Evolutionary conservation across 2,888 invertebrate genomes (phyloP), one percentile per base, ranked within the genome.

Genomic region (Coelopa pilipes): DNA sequence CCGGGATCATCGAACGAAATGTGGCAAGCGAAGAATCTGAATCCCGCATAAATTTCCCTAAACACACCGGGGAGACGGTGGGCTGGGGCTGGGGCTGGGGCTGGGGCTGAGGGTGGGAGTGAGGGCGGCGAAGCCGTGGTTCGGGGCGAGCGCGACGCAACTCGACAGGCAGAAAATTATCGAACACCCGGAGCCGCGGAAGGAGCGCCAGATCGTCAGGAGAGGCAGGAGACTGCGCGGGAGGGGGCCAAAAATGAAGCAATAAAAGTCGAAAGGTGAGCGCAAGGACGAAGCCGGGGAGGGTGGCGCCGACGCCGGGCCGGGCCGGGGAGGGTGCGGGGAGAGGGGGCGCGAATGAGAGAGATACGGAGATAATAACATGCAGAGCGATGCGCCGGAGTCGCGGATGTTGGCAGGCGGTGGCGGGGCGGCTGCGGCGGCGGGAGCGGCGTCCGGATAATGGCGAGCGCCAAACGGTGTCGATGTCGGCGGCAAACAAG

Each of bases 81-180:
- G 34, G 2, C 34, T 7, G 7, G 7, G 34, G 34, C 7, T n/a
- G n/a, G n/a, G n/a, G 21, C 34, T 21, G 21, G 2, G 45, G 45
- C 34, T 15, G 17, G 9, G 10, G 63, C 7, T 10, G 10, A 62
- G 45, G 10, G 19, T 13, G 49, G 21, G 53, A 34, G 17, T 9
- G 1, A 45, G 46, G 9, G 10, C 34, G 15, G 11, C 24, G 62
- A 45, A 62, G 34, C n/a, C 34, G 19, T 46, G 19, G 19, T 19
- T 15, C 21, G 57, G 13, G 19, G 11, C 57, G 57, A 24, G 24
- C 19, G 24, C 21, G 24, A 59, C 21, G 24, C 57, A 59, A 59
- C 66, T 21, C 21, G 66, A 66, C 49, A 66, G 66, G 66, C 66
- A 53, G 50, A 66, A 66, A 66, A 66, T 66, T 66, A 66, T 66